Base-by-base conservation (phyloP, 2,797 vertebrate genomes). In the Danionella dracula region DNA sequence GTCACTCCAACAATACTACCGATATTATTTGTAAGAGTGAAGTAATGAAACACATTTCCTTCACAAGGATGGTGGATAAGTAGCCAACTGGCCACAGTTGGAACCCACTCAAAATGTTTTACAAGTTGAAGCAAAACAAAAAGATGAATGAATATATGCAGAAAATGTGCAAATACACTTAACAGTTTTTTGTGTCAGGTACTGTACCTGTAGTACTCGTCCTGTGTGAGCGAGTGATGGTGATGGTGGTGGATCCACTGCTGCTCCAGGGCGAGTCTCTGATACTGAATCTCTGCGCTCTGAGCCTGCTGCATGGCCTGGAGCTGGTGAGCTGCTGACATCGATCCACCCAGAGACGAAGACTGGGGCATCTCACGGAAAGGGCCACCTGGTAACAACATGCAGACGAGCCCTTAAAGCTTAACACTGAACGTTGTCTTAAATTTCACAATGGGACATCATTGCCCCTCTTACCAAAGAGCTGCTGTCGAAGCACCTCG, bases 291-390 rank as follows among this genome's bases (percentile, higher is more conserved):
- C 90, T 99, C 97, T 0, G 97, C 94, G 0, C 91, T 97, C 91
- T 99, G 97, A 5, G 95, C 96, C 44, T 99, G 97, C 46, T 99
- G 97, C 97, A 99, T 97, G 86, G 95, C 96, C 92, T 99, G 96
- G 71, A 99, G 93, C 91, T 99, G 96, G 72, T 99, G 96, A 4
- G 96, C 94, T 41, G 96, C 96, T 0, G 95, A 99, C 92, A 99
- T 97, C 34, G 93, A 94, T 5, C 93, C 91, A 0, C 93, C 92
- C 37, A 97, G 93, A 44, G 96, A 97, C 81, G 93, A 92, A 66
- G 92, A 92, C 82, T 90, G 89, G 8, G 96, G 96, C 83, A 99
- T 85, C 80, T 99, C 96, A 87, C 96, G 91, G 88, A 97, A 98
- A 73, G 94, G 94, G 78, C 93, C 92, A 70, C 94, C 96, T 98